These are phyloP conservation scores for Merluccius polli DNA, from an alignment of 2,797 vertebrate species.

Conservation along the genomic window DNA sequence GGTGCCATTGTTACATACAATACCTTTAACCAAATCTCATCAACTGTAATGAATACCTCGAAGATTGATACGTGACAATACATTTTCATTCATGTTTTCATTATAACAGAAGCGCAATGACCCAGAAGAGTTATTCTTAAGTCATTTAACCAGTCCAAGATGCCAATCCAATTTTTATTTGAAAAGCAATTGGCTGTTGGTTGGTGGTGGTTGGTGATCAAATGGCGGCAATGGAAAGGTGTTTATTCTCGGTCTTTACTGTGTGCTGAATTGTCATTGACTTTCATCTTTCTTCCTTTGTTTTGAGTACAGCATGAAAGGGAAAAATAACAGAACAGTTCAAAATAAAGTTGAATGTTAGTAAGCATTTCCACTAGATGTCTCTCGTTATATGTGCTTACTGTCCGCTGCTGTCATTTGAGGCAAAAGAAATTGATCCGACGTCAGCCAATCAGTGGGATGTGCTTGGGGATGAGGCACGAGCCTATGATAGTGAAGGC, in stretches of 20 bases:
- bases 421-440: neutral
- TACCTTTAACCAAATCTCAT: constrained; percentile 34
- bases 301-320: constrained; percentile 30
- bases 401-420: neutral
- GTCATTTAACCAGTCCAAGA: constrained; percentile 37
- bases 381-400: too few relatives aligned
- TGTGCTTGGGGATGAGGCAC: neutral
- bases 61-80: neutral
- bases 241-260: constrained; percentile 39
- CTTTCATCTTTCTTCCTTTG: constrained; percentile 25
- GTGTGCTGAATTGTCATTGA: constrained; percentile 36
- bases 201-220: constrained; percentile 39
- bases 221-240: constrained; percentile 33
- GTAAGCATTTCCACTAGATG: too few relatives aligned
- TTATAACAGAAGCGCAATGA: constrained; percentile 34
- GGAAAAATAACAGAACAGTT: constrained; percentile 10
- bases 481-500: neutral
- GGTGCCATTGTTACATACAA: too few relatives aligned
- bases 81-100: constrained; percentile 25
- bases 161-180: constrained; percentile 48
- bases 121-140: constrained; percentile 27
- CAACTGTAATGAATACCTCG: constrained; percentile 12
- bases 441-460: neutral
- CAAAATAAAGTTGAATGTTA: neutral
- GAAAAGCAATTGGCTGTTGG: constrained; percentile 38